These are phyloP conservation scores for Dipodomys ordii DNA, from an alignment of 2,113 vertebrate species.

Conservation along the genomic window DNA sequence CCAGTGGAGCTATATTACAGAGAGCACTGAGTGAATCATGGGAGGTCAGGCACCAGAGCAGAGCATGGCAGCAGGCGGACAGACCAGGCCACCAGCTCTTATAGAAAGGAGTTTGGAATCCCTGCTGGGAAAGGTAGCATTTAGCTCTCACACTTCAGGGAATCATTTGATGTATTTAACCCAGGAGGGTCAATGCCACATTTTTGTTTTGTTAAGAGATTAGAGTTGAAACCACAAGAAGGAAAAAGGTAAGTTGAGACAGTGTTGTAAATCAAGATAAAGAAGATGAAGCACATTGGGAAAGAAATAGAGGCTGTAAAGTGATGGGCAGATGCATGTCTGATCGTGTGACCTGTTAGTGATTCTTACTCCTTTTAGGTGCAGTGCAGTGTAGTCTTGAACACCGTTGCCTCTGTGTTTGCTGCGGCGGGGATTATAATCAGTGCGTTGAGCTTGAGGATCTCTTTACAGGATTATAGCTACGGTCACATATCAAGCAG, in stretches of 20 bases:
- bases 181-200: not conserved
- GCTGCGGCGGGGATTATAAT: not conserved
- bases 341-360: not conserved
- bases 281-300: not conserved
- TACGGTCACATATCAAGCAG: accelerated
- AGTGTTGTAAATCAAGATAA: not conserved
- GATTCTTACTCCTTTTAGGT: slow-evolving; percentile 53
- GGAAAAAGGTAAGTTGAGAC: not conserved
- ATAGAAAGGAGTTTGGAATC: not conserved
- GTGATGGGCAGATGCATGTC: not conserved
- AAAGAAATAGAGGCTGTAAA: not conserved
- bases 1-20: not conserved
- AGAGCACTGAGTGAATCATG: no score
- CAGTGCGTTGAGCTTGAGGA: accelerated
- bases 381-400: slow-evolving; percentile 54
- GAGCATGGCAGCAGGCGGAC: not conserved
- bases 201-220: not conserved
- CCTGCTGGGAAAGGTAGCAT: not conserved
- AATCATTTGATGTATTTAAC: not conserved
- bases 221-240: not conserved
- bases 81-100: no score
- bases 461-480: accelerated
- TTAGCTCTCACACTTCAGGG: not conserved
- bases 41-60: no score
- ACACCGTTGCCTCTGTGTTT: slow-evolving; percentile 51